phyloP scores from a whole-genome alignment of 2,113 vertebrate genomes.

The Brienomyrus longianalis region DNA sequence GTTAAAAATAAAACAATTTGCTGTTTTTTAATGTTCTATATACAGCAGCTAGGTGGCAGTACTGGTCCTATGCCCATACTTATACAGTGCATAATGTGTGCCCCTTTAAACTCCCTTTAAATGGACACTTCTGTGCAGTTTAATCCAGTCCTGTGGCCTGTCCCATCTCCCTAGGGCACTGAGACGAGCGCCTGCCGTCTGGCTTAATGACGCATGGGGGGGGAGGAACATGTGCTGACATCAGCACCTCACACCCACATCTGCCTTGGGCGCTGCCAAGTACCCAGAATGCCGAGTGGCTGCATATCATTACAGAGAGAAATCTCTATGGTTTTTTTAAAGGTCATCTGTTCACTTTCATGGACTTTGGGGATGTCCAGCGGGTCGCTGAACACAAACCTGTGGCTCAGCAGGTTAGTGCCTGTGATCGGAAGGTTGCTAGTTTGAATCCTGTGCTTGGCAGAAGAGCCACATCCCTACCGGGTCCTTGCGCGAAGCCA shows the following conservation, averaged over 20 bases:
- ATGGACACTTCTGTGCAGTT: neutral
- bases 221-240: too few species aligned
- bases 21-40: neutral
- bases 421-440: neutral
- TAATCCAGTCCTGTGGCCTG: neutral
- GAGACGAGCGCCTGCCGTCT: neutral
- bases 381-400: neutral
- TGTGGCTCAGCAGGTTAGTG: neutral
- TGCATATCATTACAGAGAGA: neutral
- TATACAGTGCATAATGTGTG: neutral
- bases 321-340: neutral
- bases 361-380: neutral
- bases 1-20: neutral
- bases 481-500: neutral
- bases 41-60: neutral
- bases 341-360: neutral
- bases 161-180: neutral
- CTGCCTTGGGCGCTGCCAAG: neutral
- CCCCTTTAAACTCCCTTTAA: neutral
- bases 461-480: neutral
- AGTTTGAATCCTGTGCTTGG: neutral
- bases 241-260: neutral
- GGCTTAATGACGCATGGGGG: neutral
- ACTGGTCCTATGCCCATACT: neutral
- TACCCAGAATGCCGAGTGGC: neutral